These are phyloP conservation scores for Dromaius novaehollandiae DNA, from an alignment of 2,113 vertebrate species.

Conservation along the genomic window DNA sequence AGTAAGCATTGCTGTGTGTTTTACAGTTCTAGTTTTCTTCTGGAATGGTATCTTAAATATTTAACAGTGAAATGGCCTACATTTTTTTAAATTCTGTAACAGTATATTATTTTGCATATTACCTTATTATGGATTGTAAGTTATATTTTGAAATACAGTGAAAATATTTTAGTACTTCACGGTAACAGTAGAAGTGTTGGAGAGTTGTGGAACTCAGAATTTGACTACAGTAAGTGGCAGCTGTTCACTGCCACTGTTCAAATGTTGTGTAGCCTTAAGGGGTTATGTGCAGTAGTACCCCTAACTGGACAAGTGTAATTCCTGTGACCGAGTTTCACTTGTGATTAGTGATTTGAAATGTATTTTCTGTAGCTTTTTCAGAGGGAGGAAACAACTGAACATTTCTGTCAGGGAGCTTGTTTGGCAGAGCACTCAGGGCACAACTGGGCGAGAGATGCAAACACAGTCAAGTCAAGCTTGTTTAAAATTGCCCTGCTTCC, in stretches of 20 bases:
- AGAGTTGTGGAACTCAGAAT: neutral
- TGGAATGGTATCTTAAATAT: neutral
- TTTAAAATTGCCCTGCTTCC: neutral
- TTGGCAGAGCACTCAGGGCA: neutral
- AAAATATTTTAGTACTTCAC: neutral
- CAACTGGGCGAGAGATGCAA: neutral
- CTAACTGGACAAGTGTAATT: neutral
- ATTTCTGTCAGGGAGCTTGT: neutral
- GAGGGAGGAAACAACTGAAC: neutral
- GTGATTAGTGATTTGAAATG: neutral
- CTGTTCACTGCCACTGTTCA: neutral
- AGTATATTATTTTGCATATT: neutral
- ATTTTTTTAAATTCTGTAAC: neutral
- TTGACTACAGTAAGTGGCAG: neutral
- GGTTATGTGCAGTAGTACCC: neutral
- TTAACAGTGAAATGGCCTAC: neutral
- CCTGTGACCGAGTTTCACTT: neutral
- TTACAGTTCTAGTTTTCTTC: neutral
- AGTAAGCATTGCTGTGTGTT: neutral
- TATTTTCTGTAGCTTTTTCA: neutral
- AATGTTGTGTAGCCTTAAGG: neutral
- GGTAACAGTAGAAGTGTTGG: neutral
- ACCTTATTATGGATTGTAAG: neutral
- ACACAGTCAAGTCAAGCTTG: neutral
- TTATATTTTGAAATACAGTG: neutral